Evolutionary conservation across 2,113 vertebrate species (phyloP).

Genomic region (Loxodonta africana): DNA sequence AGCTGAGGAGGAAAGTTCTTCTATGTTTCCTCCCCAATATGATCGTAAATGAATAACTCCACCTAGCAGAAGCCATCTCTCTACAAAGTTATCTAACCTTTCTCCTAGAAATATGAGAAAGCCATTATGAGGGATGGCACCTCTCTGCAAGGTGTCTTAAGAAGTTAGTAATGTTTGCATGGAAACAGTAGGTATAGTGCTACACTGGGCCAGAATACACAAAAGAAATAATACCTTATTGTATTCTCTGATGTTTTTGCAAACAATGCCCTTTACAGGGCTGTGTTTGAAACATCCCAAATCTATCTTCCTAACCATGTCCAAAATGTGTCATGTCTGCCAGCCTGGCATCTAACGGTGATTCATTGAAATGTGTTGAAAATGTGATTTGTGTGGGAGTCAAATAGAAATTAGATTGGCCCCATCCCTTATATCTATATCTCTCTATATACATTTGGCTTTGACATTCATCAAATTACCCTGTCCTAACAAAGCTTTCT

Average conservation of each 20-base stretch:
- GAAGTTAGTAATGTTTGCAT: background rate
- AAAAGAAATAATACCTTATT: background rate
- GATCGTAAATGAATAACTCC: background rate
- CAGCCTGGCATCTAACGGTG: background rate
- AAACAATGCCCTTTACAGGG: background rate
- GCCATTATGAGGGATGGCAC: background rate
- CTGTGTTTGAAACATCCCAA: slow-evolving; percentile 50
- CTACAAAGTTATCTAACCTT: background rate
- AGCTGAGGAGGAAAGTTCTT: background rate
- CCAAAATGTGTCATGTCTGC: slow-evolving; percentile 47
- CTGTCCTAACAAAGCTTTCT: slow-evolving; percentile 81
- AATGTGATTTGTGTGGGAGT: slow-evolving; percentile 71
- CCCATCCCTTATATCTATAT: slow-evolving; percentile 70
- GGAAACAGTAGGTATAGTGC: background rate
- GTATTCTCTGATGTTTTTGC: background rate
- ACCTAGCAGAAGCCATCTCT: background rate
- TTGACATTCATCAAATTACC: slow-evolving; percentile 81
- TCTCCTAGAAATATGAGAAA: background rate
- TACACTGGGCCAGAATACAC: background rate
- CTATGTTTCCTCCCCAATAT: background rate
- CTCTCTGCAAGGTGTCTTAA: background rate
- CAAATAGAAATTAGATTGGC: slow-evolving; percentile 76
- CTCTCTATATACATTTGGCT: slow-evolving; percentile 70
- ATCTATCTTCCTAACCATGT: slow-evolving; percentile 46
- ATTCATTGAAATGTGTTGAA: slow-evolving; percentile 65